Conservation (phyloP, 2,113 vertebrate species). For the Epinephelus moara region DNA sequence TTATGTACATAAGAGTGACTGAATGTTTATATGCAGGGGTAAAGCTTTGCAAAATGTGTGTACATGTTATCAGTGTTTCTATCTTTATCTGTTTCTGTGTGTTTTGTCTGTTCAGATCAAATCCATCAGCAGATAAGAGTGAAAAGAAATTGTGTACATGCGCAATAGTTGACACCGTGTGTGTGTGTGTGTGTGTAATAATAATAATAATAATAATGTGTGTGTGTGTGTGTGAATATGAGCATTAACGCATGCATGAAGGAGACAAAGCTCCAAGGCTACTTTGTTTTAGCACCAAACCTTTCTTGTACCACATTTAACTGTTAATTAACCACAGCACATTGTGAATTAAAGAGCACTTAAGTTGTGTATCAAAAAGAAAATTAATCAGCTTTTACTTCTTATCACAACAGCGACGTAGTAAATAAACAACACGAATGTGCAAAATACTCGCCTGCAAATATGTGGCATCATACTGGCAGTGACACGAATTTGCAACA, state of each 20-base stretch:
- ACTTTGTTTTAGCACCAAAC: not conserved
- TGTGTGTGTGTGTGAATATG: constrained; percentile 24
- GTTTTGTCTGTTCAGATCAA: constrained; percentile 26
- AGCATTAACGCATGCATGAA: not conserved
- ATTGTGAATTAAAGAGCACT: not conserved
- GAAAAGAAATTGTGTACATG: constrained; percentile 5
- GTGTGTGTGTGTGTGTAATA: constrained; percentile 26
- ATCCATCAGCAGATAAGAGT: constrained; percentile 22
- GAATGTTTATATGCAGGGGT: constrained; percentile 46
- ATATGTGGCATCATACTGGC: no score
- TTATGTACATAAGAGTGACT: constrained; percentile 30
- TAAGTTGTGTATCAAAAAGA: not conserved
- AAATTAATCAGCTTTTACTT: not conserved
- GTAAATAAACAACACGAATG: no score
- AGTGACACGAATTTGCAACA: no score
- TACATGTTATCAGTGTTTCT: constrained; percentile 32
- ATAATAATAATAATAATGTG: no score
- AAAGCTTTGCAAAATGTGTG: constrained; percentile 17
- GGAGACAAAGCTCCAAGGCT: constrained; percentile 1
- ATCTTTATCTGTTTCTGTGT: constrained; percentile 14
- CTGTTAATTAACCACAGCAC: not conserved
- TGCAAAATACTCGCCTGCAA: no score
- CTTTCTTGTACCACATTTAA: not conserved
- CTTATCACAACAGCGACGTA: no score
- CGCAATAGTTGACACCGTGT: constrained; percentile 27